Evolutionary conservation across 2,113 vertebrate genomes (phyloP).

Genomic region (Hippocampus abdominalis): DNA sequence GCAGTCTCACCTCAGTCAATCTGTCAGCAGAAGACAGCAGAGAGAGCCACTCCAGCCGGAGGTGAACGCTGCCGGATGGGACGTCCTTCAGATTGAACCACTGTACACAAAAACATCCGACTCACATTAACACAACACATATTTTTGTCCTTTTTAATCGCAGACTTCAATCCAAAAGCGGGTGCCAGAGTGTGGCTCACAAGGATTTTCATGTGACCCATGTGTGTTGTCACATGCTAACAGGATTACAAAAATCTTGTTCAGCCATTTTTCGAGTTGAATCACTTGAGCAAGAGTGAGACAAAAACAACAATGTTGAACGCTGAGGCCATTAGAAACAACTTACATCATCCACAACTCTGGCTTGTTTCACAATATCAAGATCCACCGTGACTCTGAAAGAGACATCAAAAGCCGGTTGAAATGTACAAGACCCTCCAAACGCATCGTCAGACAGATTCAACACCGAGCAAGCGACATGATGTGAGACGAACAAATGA

Average conservation of each 20-base stretch:
- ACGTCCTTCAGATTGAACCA: slow-evolving; percentile 83
- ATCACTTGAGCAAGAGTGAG: background rate
- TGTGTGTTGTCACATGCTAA: slow-evolving; percentile 38
- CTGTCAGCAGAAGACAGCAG: slow-evolving; percentile 79
- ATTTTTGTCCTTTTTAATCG: slow-evolving; percentile 10
- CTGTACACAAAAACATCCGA: slow-evolving; percentile 57
- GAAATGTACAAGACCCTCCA: background rate
- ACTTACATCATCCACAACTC: slow-evolving; percentile 83
- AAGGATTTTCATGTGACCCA: slow-evolving; percentile 31
- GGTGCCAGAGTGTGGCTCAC: slow-evolving; percentile 34
- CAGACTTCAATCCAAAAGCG: slow-evolving; percentile 1
- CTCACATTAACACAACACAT: background rate
- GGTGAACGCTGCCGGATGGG: slow-evolving; percentile 79
- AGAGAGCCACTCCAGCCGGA: slow-evolving; percentile 87
- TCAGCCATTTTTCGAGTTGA: background rate
- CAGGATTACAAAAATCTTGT: slow-evolving; percentile 22
- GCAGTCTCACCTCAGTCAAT: slow-evolving; percentile 77
- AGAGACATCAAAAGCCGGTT: slow-evolving; percentile 18
- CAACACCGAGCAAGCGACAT: background rate
- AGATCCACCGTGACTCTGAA: slow-evolving; percentile 86
- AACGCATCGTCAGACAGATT: slow-evolving; percentile 8
- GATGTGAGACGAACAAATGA: slow-evolving; percentile 14
- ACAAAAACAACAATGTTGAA: background rate
- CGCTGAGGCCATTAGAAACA: background rate
- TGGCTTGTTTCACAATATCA: slow-evolving; percentile 80